These are phyloP conservation scores for Fragum fragum DNA, from an alignment of 2,888 invertebrate species.

Conservation along the genomic window DNA sequence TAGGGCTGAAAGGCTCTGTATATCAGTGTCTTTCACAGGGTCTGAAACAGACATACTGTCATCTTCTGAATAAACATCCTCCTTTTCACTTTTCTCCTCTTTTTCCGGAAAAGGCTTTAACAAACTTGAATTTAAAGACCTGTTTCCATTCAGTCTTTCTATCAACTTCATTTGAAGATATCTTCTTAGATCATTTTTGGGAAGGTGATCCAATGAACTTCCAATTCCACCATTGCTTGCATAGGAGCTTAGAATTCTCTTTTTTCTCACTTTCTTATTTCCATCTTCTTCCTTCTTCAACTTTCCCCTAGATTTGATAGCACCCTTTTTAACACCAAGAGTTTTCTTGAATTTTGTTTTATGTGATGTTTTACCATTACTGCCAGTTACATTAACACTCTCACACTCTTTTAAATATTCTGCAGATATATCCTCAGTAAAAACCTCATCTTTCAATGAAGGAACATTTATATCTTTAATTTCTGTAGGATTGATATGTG, in stretches of 20 bases:
- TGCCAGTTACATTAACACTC: background rate
- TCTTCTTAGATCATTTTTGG: conserved; percentile 59
- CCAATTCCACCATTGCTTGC: conserved; percentile 32
- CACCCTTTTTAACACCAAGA: conserved; percentile 10
- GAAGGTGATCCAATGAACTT: conserved; percentile 42
- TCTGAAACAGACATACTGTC: conserved; percentile 38
- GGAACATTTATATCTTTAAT: background rate
- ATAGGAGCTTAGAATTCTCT: conserved; percentile 48
- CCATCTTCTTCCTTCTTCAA: conserved; percentile 41
- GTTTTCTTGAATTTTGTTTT: background rate
- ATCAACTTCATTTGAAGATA: conserved; percentile 56
- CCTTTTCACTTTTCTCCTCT: conserved; percentile 13
- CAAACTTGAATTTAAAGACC: background rate
- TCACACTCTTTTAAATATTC: background rate
- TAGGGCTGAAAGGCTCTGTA: conserved; percentile 46
- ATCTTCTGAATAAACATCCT: conserved; percentile 30
- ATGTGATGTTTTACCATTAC: background rate
- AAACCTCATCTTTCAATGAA: background rate
- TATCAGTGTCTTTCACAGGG: conserved; percentile 22
- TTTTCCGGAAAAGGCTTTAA: background rate
- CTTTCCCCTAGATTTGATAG: conserved; percentile 51
- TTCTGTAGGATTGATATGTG: background rate
- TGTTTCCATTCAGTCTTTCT: conserved; percentile 37
- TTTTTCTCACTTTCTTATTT: conserved; percentile 41
- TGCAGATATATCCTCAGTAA: background rate